Evolutionary conservation across 92 coral and sea anemone genomes (phyloP).

Genomic region (Umimayanthus chanpuru): DNA sequence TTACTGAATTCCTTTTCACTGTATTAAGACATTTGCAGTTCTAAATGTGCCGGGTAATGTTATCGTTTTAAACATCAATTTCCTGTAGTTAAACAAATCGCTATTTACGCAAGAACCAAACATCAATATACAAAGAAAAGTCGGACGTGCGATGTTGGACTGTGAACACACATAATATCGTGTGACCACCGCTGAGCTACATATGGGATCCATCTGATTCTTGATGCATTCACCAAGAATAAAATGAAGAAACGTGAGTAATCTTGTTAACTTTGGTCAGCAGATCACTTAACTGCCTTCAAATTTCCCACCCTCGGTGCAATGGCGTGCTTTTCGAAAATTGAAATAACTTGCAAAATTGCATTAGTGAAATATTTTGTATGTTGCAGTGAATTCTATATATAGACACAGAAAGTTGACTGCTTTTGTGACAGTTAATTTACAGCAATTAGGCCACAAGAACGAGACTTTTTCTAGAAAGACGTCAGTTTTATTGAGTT

Average conservation of each 20-base stretch:
- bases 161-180: neutral
- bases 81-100: slow-evolving; percentile 35
- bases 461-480: neutral
- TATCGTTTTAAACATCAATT: slow-evolving; percentile 33
- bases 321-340: neutral
- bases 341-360: neutral
- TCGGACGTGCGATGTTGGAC: neutral
- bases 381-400: neutral
- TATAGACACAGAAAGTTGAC: neutral
- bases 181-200: slow-evolving; percentile 1
- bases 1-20: slow-evolving; percentile 17
- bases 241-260: neutral
- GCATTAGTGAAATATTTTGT: neutral
- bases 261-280: slow-evolving; percentile 19
- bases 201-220: slow-evolving; percentile 23
- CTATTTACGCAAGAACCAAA: slow-evolving; percentile 5
- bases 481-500: neutral
- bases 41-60: neutral
- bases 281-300: slow-evolving; percentile 7
- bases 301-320: neutral
- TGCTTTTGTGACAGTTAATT: neutral
- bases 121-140: neutral
- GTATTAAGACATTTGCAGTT: neutral
- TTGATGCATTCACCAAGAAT: slow-evolving; percentile 1
- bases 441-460: neutral